A percentile compares a stretch with the other conserved stretches of the same genome.
These are phyloP conservation scores for Mus minutoides DNA, from an alignment of 2,797 vertebrate species.

Conservation along the genomic window DNA sequence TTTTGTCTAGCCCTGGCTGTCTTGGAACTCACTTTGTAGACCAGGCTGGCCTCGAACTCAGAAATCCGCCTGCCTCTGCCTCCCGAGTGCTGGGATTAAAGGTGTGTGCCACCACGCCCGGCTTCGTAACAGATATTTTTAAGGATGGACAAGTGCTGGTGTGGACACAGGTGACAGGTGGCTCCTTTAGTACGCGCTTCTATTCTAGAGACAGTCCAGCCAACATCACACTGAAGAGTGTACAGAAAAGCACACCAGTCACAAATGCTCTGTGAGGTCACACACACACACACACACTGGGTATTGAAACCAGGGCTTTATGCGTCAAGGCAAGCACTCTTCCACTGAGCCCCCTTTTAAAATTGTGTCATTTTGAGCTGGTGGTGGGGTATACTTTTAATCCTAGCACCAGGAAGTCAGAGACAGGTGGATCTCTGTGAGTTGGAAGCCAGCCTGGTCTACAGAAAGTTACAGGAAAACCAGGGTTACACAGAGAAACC, in stretches of 20 bases:
- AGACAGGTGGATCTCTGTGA: not conserved
- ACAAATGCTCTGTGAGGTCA: not conserved
- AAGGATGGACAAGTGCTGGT: not conserved
- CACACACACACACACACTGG: no score
- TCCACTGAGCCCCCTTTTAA: not conserved
- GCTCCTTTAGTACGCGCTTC: not conserved
- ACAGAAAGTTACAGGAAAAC: not conserved
- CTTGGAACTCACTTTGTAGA: no score
- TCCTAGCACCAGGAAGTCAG: not conserved
- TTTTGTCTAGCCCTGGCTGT: no score
- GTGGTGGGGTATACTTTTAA: not conserved
- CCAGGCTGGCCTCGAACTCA: no score
- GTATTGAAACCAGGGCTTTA: not conserved
- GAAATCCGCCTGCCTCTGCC: no score
- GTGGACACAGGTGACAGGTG: not conserved
- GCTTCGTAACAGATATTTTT: not conserved
- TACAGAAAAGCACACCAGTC: no score
- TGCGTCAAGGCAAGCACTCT: not conserved
- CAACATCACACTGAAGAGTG: not conserved
- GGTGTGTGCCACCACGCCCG: no score
- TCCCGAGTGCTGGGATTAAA: no score
- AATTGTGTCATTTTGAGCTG: not conserved
- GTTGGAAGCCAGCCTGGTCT: not conserved
- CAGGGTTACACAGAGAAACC: not conserved
- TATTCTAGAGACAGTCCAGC: not conserved